Percentiles rank a stretch among this genome's conserved stretches.
Evolutionary conservation across 2,888 invertebrate species (phyloP).

Genomic region (Agrochola lota): DNA sequence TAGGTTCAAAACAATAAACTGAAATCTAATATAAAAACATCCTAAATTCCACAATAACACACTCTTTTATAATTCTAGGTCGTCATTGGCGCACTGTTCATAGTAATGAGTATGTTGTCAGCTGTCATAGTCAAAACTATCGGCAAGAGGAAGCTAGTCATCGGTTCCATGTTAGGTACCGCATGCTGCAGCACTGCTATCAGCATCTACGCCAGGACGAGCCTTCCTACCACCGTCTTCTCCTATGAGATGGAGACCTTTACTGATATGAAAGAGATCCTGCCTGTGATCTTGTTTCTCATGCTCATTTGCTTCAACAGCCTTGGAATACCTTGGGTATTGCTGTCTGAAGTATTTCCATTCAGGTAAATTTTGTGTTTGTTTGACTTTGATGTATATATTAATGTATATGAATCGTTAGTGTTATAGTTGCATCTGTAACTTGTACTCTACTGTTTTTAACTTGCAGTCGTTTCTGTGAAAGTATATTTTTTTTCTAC

Average conservation of each 20-base stretch:
- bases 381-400: not conserved
- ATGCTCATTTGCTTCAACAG: constrained; percentile 82
- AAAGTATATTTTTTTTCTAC: not conserved
- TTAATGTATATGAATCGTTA: not conserved
- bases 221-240: constrained; percentile 76
- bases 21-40: not conserved
- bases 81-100: constrained; percentile 79
- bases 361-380: constrained; percentile 82
- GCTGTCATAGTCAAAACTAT: constrained; percentile 80
- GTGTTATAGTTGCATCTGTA: not conserved
- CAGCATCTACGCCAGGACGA: constrained; percentile 78
- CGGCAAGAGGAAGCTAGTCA: constrained; percentile 84
- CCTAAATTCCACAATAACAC: not conserved
- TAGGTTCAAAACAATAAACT: not conserved
- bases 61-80: constrained; percentile 77
- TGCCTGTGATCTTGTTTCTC: constrained; percentile 85
- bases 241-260: constrained; percentile 84
- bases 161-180: constrained; percentile 79
- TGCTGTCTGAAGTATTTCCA: constrained; percentile 91
- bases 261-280: constrained; percentile 79
- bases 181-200: constrained; percentile 78
- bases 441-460: not conserved
- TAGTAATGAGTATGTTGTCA: constrained; percentile 81
- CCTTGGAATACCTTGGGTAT: constrained; percentile 89
- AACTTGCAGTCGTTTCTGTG: not conserved